These are phyloP conservation scores for Telenomus remus DNA, from an alignment of 1,140 invertebrate genomes.

Conservation along the genomic window DNA sequence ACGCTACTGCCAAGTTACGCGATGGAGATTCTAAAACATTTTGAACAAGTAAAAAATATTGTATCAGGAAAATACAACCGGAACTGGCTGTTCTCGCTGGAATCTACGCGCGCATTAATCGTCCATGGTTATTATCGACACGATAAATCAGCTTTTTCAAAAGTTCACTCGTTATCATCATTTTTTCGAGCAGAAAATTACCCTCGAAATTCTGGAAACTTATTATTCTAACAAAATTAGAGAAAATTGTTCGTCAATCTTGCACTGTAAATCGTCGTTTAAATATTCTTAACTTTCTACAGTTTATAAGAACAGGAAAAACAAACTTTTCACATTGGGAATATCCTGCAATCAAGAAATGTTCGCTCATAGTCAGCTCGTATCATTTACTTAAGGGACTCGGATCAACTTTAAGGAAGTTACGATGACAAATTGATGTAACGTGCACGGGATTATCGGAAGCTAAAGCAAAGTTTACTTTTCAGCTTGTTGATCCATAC, in stretches of 20 bases:
- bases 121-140: slow-evolving; percentile 44
- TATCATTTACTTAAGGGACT: slow-evolving; percentile 17
- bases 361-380: background rate
- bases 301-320: no score
- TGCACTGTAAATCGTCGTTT: no score
- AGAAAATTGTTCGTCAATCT: no score
- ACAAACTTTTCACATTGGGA: no score
- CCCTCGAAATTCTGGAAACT: no score
- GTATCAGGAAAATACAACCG: slow-evolving; percentile 49
- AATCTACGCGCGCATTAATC: slow-evolving; percentile 52
- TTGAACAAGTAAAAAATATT: slow-evolving; percentile 51
- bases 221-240: no score
- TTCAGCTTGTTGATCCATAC: slow-evolving; percentile 39
- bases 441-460: slow-evolving; percentile 34
- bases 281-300: no score
- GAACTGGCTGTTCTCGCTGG: slow-evolving; percentile 49
- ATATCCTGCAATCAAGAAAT: slow-evolving; percentile 2
- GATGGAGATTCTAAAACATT: slow-evolving; percentile 56
- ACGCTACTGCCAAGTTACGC: slow-evolving; percentile 50
- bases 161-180: slow-evolving; percentile 19
- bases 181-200: no score
- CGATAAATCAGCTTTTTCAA: slow-evolving; percentile 37
- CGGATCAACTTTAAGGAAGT: slow-evolving; percentile 39
- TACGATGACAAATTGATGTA: slow-evolving; percentile 47
- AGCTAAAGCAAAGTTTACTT: slow-evolving; percentile 34